Base-by-base conservation (phyloP, 2,888 invertebrate species). In the Ganaspis brasiliensis region DNA sequence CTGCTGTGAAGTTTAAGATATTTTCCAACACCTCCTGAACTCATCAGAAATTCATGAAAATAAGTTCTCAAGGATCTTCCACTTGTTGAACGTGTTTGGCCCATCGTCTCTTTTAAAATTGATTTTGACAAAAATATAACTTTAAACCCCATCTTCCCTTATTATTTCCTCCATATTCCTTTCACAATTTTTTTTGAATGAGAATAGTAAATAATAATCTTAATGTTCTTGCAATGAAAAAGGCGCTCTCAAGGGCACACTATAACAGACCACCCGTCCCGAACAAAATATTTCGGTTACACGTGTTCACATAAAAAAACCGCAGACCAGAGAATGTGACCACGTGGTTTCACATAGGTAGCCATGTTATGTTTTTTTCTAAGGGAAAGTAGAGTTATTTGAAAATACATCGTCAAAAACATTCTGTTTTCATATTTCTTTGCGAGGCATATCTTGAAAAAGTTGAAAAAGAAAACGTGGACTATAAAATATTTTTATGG, bases 291-390 rank as follows among this genome's bases (percentile, higher is more conserved):
- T 24, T 56, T 24, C 56, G 14, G 56, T 56, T 56, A 21, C 56
- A 56, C 24, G 56, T 56, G 56, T 56, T 24, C 56, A 56, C 24
- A 56, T 56, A 56, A 56, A 24, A 56, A 56, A 56, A 56, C 56
- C 56, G 56, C 56, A 56, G 56, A 56, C 56, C 56, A 56, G 56
- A 56, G 24, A 56, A n/a, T 56, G 56, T 56, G 56, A 56, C 56
- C 56, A 56, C 56, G 56, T 56, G 56, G 56, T 56, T 56, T 56
- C 56, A 56, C 56, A 56, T 56, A 56, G 56, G 56, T 56, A 24
- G 6, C 24, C 56, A 24, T 26, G 56, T 12, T 12, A 26, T 56
- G 56, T 21, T 56, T 56, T 56, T 31, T 31, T 31, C 31, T 31
- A 31, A 24, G 24, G 56, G 56, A 56, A 56, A 56, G 12, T 56